A percentile compares a stretch with the other conserved stretches of the same genome.
These are phyloP conservation scores for Euglossa dilemma DNA, from an alignment of 1,140 invertebrate genomes.

Conservation along the genomic window DNA sequence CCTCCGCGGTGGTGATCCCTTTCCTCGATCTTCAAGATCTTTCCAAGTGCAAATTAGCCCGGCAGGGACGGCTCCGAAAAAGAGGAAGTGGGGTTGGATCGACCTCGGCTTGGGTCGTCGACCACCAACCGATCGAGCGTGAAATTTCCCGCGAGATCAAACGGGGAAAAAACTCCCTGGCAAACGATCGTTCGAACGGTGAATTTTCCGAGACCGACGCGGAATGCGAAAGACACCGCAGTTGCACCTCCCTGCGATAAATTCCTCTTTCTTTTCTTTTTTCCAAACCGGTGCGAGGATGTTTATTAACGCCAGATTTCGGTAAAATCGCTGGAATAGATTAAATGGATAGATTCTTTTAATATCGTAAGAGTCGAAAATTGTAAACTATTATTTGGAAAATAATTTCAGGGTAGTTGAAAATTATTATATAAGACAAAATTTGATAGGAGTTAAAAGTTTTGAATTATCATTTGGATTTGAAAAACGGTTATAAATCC, in stretches of 20 bases:
- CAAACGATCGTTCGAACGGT: neutral
- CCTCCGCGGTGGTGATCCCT: neutral
- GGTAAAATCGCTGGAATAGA: no score
- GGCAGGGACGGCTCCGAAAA: neutral
- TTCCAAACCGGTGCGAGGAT: neutral
- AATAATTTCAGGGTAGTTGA: no score
- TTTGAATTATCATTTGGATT: no score
- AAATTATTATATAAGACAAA: no score
- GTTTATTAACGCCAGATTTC: no score
- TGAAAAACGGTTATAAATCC: no score
- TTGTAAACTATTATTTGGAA: no score
- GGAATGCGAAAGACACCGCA: no score
- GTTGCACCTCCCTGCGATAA: no score
- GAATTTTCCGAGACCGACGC: neutral
- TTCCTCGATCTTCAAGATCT: neutral
- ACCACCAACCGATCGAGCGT: neutral
- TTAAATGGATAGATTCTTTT: no score
- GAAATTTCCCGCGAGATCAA: neutral
- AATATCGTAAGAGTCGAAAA: no score
- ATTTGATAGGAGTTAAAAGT: no score
- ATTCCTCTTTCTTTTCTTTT: neutral
- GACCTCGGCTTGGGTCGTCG: neutral
- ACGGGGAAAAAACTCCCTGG: neutral
- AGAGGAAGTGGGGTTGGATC: neutral
- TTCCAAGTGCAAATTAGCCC: constrained; percentile 27